These are phyloP conservation scores for Chaetophractus vellerosus DNA, from an alignment of 2,797 vertebrate genomes.

Conservation along the genomic window DNA sequence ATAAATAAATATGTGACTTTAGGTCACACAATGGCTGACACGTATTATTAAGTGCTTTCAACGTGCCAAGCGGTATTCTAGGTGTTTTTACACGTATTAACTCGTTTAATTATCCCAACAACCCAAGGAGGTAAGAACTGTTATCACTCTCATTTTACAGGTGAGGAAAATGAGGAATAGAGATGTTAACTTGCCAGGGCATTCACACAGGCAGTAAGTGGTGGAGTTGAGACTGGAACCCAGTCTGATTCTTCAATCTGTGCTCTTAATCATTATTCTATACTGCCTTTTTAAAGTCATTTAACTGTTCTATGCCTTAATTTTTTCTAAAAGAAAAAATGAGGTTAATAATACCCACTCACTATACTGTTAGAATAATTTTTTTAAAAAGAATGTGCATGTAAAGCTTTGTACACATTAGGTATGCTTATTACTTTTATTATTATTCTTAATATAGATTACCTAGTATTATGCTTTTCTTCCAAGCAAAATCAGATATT, in stretches of 20 bases:
- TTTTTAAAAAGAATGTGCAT: neutral
- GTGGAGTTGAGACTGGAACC: neutral
- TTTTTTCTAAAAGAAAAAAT: slow-evolving; percentile 42
- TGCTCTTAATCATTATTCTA: neutral
- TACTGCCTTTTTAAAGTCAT: neutral
- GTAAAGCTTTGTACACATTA: slow-evolving; percentile 33
- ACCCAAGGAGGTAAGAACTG: neutral
- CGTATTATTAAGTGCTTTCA: neutral
- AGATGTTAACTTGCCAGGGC: neutral
- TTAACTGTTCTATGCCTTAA: neutral
- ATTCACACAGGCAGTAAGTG: neutral
- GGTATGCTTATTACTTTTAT: neutral
- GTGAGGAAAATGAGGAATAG: neutral
- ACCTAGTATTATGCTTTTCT: neutral
- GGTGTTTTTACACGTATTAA: neutral
- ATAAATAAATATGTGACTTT: slow-evolving; percentile 19
- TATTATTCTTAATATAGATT: neutral
- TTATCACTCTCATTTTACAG: neutral
- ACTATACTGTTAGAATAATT: slow-evolving; percentile 1
- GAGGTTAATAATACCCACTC: neutral
- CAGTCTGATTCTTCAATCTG: neutral
- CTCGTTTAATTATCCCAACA: neutral
- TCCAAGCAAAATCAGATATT: slow-evolving; percentile 19
- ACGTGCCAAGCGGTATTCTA: neutral
- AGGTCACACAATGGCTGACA: neutral